Base-by-base conservation (phyloP, 2,113 vertebrate genomes). In the Crotophaga sulcirostris region DNA sequence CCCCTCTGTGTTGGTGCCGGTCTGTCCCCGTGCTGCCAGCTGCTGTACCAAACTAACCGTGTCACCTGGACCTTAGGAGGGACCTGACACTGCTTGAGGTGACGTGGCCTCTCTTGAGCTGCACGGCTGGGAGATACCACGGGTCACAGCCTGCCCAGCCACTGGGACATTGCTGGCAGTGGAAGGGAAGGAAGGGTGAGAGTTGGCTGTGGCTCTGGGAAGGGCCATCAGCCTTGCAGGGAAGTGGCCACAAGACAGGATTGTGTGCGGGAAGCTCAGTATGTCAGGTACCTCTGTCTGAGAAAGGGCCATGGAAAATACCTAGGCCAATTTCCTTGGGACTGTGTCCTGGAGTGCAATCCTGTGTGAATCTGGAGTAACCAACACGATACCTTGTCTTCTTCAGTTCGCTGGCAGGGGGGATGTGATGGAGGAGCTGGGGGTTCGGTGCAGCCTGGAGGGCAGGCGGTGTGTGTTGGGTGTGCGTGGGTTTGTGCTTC, bases 1-100 rank as follows among this genome's bases (percentile, higher is more conserved):
- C 96, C 93, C 96, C 94, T 90, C 21, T 89, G 91, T 74, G 70
- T 90, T 86, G 54, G 17, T 96, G 81, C 85, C 54, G 92, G 74
- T 85, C 73, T 87, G 75, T 88, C 87, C 59, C 80, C 38, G 79
- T 90, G 7, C 58, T 82, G 74, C 75, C 86, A 79, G 58, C 44
- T 84, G 69, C 68, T 81, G 34, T 94, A 79, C 74, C 85, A 79
- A 93, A 77, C 36, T 33, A 81, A 56, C 62, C 0, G 0, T 34
- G 34, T 75, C 72, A 40, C 25, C 7, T 15, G 74, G 80, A 34
- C 77, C 33, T 78, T 82, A 44, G 76, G 77, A 79, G 74, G 44
- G 55, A 20, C 34, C 68, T 88, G 78, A 33, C 62, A 67, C 90
- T 31, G 77, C 86, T 91, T 63, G 70, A 70, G 60, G 76, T 86